phyloP scores from a whole-genome alignment of 2,797 vertebrate genomes.

The Phaenicophaeus curvirostris region DNA sequence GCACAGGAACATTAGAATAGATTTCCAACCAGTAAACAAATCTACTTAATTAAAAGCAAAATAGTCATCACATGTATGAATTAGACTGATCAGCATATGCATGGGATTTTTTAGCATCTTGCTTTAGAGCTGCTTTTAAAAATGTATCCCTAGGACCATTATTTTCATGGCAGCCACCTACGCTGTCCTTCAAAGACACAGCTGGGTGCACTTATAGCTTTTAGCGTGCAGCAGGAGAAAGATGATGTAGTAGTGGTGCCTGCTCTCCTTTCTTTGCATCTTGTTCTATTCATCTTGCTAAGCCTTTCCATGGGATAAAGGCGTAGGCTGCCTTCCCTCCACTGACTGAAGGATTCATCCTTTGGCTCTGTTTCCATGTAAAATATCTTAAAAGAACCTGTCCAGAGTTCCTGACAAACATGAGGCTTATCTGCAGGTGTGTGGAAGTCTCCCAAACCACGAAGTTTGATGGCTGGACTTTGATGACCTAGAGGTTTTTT shows the following conservation, averaged over 20 bases:
- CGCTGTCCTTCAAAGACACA: not conserved
- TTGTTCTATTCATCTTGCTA: not conserved
- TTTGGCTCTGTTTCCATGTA: not conserved
- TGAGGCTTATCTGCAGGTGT: not conserved
- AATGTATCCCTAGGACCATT: not conserved
- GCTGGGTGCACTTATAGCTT: not conserved
- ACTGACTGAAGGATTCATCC: too few species aligned
- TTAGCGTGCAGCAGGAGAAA: not conserved
- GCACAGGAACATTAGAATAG: not conserved
- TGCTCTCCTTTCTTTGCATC: not conserved
- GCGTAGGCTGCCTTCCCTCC: too few species aligned
- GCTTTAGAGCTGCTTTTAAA: not conserved
- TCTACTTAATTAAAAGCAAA: not conserved
- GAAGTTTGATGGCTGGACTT: too few species aligned
- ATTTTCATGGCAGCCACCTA: not conserved
- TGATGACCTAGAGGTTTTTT: too few species aligned
- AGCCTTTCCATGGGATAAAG: too few species aligned
- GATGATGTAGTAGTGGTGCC: not conserved
- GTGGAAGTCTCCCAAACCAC: not conserved
- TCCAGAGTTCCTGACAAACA: not conserved
- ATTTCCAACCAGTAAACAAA: not conserved
- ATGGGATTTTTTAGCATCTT: not conserved
- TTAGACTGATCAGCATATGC: not conserved
- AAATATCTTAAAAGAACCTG: not conserved
- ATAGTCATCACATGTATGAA: rapidly evolving